Base-by-base conservation (phyloP, 2,888 invertebrate genomes). In the Metacarcinus magister region DNA sequence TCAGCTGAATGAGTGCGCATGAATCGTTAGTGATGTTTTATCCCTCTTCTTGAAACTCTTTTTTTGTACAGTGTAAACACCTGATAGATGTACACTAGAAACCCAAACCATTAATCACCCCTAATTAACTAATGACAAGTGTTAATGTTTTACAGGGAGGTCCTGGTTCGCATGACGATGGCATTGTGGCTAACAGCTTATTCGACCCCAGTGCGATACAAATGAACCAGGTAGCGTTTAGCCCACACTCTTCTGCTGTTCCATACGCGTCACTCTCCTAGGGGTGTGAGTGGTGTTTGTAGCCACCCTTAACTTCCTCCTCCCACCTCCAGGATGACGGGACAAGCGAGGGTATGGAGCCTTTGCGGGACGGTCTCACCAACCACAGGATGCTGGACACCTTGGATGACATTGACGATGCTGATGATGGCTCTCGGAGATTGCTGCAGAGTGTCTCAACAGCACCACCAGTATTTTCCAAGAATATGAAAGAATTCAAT, bases 401-500 rank as follows among this genome's bases (percentile, higher is more conserved):
- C 32, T 43, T 95, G 48, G 95, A 95, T n/a, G 94, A 94, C 43
- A 94, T 94, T 44, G 95, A 93, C 54, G 95, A 95, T 32, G 95
- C 60, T 43, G 94, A 95, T 48, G 95, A 95, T 32, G 95, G 67
- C 13, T 94, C 94, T 48, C 94, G 94, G 60, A 87, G 46, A 23
- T 43, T 95, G n/a, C 75, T 95, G 39, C 94, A 95, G 94, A 94
- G 32, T 39, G 75, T 91, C 23, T 93, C 95, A 3, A 75, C 89
- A 46, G 89, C 89, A 87, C 90, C 60, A 32, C 60, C 94, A 13
- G 94, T 67, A 39, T 94, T 60, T 90, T 94, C 94, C 46, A 92
- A 32, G 92, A 92, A 39, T 90, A 75, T 93, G 44, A 93, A 93
- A 92, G 87, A 92, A 48, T 32, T 92, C 39, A 91, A 95, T 7